Evolutionary conservation across 1,140 invertebrate genomes (phyloP), one percentile per base, ranked within the genome.

Genomic region (Triops longicaudatus): DNA sequence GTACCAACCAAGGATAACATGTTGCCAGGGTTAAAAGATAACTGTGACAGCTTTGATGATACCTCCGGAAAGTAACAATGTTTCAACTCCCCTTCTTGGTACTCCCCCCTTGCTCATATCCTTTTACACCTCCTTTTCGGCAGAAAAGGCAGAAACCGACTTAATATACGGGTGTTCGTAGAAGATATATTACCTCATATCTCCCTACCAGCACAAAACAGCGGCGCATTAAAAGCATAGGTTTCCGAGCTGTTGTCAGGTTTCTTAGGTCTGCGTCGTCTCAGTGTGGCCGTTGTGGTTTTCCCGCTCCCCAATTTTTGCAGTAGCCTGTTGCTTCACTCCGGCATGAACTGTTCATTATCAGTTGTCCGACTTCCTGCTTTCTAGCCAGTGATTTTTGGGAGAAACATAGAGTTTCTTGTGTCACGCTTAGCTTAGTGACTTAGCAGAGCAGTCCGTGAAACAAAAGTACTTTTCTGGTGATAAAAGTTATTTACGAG

Each of bases 111-210:
- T 14, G 14, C 44, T 63, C 1, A 5, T 14, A 63, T 14, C 0
- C 14, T n/a, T 63, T 63, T 14, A 63, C 14, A 17, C 50, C 22
- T 22, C 50, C 50, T 22, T 22, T 22, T 14, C 14, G 14, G 17
- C 0, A 3, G 50, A 63, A 63, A 63, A 22, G 50, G 17, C 22
- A 63, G 11, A 17, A 0, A 22, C n/a, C 10, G 7, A 63, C 50
- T 14, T n/a, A 17, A 63, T 17, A 63, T 63, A 63, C 50, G 50
- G 50, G 50, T 63, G 50, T 22, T 63, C 50, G 1, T 17, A 63
- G 50, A 22, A 63, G 50, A 63, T 63, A 63, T 63, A 63, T 63
- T 63, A 63, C 50, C 50, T 63, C 50, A 63, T 63, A 63, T 63
- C 50, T 63, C 14, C 22, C 50, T 63, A 63, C 50, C 50, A 63